Percentiles rank a stretch among this genome's conserved stretches.
Conservation (phyloP, 1,140 invertebrate species). For the Gryon sp. region DNA sequence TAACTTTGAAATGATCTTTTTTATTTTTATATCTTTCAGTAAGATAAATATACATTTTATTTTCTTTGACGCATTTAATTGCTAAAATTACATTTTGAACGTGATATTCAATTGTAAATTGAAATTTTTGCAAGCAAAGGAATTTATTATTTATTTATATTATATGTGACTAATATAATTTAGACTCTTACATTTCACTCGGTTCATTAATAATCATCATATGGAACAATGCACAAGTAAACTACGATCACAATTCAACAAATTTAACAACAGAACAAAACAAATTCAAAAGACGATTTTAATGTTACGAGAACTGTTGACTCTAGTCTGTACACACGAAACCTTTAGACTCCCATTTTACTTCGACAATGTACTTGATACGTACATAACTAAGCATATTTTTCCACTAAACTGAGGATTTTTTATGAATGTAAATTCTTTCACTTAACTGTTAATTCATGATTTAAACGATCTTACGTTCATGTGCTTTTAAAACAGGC, state of each 20-base stretch:
- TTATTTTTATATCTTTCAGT: neutral
- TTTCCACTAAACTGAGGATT: slow-evolving; percentile 26
- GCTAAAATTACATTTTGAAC: neutral
- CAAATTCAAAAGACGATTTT: too few relatives aligned
- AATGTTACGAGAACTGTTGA: slow-evolving; percentile 19
- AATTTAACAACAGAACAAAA: too few relatives aligned
- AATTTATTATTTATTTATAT: too few relatives aligned
- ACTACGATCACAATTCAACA: slow-evolving; percentile 8
- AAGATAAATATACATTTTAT: too few relatives aligned
- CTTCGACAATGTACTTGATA: slow-evolving; percentile 9
- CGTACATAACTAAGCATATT: slow-evolving; percentile 16
- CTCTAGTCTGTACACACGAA: slow-evolving; percentile 48
- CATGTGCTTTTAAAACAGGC: too few relatives aligned
- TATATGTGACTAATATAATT: too few relatives aligned
- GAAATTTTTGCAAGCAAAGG: neutral
- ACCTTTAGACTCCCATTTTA: slow-evolving; percentile 45
- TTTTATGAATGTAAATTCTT: slow-evolving; percentile 11
- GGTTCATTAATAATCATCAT: slow-evolving; percentile 1
- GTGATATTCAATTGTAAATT: slow-evolving; percentile 12
- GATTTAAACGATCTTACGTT: too few relatives aligned
- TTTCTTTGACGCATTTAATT: slow-evolving; percentile 32
- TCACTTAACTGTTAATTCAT: slow-evolving; percentile 1
- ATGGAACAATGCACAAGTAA: slow-evolving; percentile 39
- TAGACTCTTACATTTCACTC: slow-evolving; percentile 22
- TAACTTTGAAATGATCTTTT: neutral